Conservation (phyloP, 2,888 invertebrate species). For the Nomada fucata region DNA sequence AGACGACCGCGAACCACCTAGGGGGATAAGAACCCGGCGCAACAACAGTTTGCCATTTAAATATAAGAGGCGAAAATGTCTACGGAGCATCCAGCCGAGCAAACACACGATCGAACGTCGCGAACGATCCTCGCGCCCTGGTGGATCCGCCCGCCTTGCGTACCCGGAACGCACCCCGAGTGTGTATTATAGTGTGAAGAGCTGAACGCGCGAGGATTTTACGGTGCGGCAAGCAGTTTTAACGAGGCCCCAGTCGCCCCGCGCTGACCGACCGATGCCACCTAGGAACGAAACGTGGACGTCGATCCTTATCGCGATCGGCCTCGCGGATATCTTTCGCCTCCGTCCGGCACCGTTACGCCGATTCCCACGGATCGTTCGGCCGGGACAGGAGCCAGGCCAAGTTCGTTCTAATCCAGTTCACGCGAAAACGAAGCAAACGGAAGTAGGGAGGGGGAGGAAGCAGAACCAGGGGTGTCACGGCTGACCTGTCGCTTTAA, state of each 20-base stretch:
- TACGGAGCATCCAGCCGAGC: no score
- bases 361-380: conserved; percentile 74
- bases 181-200: no score
- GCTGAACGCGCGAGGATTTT: conserved; percentile 41
- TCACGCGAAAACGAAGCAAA: conserved; percentile 80
- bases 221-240: conserved; percentile 64
- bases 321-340: conserved; percentile 26
- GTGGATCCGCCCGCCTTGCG: not conserved
- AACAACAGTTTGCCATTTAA: conserved; percentile 28
- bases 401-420: conserved; percentile 79
- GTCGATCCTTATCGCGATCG: conserved; percentile 61
- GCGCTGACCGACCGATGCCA: conserved; percentile 15
- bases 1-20: not conserved
- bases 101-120: no score
- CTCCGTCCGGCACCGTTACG: conserved; percentile 52
- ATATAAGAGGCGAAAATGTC: conserved; percentile 10
- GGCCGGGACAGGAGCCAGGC: conserved; percentile 57
- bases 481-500: conserved; percentile 80
- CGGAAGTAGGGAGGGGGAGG: conserved; percentile 67
- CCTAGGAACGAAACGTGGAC: not conserved
- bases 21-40: not conserved
- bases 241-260: conserved; percentile 54
- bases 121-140: no score
- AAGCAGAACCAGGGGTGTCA: conserved; percentile 71
- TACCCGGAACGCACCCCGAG: not conserved